Conservation (phyloP, 1,140 invertebrate species). For the Zaprionus kolodkinae region DNA sequence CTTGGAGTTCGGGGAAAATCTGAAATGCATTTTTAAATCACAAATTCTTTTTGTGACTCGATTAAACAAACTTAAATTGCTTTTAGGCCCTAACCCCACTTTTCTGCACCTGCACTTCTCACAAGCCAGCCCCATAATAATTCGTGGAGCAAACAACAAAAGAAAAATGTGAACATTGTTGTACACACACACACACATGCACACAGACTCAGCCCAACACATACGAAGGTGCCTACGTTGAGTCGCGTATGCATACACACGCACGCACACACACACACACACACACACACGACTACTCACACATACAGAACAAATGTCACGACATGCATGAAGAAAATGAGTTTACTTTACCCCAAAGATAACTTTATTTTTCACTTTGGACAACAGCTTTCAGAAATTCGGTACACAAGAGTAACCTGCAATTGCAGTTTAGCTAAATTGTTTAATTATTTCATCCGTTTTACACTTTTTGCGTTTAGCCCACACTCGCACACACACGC, state of each 20-base stretch:
- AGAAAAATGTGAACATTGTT: slow-evolving; percentile 80
- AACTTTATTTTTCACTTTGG: slow-evolving; percentile 42
- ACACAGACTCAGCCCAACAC: slow-evolving; percentile 5
- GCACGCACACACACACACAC: slow-evolving; percentile 16
- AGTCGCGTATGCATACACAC: slow-evolving; percentile 35
- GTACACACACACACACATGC: slow-evolving; percentile 60
- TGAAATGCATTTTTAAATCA: background rate
- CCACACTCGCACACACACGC: slow-evolving; percentile 50
- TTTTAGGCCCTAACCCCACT: slow-evolving; percentile 68
- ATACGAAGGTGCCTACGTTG: slow-evolving; percentile 28
- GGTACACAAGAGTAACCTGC: slow-evolving; percentile 20
- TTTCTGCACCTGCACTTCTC: slow-evolving; percentile 74
- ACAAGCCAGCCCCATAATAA: slow-evolving; percentile 64
- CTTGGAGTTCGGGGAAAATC: background rate
- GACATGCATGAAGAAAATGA: slow-evolving; percentile 62
- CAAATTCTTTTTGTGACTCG: background rate
- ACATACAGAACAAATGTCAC: slow-evolving; percentile 66
- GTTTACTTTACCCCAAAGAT: slow-evolving; percentile 38
- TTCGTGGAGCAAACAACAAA: slow-evolving; percentile 80
- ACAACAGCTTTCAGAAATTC: slow-evolving; percentile 18
- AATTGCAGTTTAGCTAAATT: slow-evolving; percentile 49
- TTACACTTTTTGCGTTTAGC: slow-evolving; percentile 71
- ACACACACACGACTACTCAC: slow-evolving; percentile 19
- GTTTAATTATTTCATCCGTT: slow-evolving; percentile 70
- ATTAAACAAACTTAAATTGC: slow-evolving; percentile 44